Evolutionary conservation across 2,888 invertebrate species (phyloP).

Genomic region (Pachydiplax longipennis): DNA sequence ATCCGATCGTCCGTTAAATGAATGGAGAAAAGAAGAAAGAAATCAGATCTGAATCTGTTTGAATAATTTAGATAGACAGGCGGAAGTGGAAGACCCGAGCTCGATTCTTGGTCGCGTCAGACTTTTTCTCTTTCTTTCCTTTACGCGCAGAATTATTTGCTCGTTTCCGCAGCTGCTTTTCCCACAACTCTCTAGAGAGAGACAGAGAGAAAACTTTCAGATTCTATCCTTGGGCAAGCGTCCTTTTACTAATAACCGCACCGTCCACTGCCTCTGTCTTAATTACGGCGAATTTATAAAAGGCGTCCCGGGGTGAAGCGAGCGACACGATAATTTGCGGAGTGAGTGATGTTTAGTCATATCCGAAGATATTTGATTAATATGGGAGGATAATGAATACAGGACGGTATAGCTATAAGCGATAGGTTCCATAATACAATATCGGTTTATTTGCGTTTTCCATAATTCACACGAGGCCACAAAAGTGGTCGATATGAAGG

Average conservation of each 20-base stretch:
- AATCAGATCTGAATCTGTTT: too few species aligned
- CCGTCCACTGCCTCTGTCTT: not conserved
- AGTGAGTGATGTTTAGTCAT: not conserved
- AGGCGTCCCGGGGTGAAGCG: not conserved
- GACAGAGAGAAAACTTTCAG: too few species aligned
- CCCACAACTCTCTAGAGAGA: too few species aligned
- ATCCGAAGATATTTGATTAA: not conserved
- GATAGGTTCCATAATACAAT: not conserved
- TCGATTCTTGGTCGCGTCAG: too few species aligned
- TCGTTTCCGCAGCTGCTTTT: too few species aligned
- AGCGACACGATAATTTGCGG: not conserved
- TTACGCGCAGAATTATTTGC: too few species aligned
- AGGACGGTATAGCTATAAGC: not conserved
- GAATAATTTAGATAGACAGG: too few species aligned
- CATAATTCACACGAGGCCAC: not conserved
- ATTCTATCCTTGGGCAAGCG: too few species aligned
- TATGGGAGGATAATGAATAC: not conserved
- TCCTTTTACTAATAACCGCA: not conserved
- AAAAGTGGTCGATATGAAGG: not conserved
- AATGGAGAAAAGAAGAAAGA: too few species aligned
- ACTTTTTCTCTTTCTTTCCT: too few species aligned
- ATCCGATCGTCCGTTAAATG: too few species aligned
- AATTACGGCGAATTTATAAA: not conserved
- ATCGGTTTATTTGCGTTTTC: not conserved
- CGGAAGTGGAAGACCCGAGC: too few species aligned